Evolutionary conservation across 2,888 invertebrate genomes (phyloP), one percentile per base, ranked within the genome.

Genomic region (Melanchra persicariae): DNA sequence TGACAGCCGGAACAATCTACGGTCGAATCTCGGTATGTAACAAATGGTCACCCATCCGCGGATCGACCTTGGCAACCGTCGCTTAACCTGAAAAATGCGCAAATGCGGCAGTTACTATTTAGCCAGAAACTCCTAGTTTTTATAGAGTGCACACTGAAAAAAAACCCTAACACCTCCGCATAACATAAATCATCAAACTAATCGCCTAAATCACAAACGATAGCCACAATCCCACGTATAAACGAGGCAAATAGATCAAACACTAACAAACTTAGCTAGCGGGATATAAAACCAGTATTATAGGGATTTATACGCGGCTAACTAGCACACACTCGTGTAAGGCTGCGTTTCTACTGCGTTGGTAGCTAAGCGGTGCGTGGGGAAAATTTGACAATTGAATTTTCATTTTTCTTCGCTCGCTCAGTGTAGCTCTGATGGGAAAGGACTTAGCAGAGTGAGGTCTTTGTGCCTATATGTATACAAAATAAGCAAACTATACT

Each of bases 281-380:
- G 61, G 47, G 70, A 84, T 81, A 85, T 82, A 80, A 87, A 89
- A 87, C 85, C 85, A 85, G 84, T 86, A 85, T 85, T 85, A 87
- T 87, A 82, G 74, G 84, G 85, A 88, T 89, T 89, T 88, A 91
- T 90, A 89, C 81, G 81, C 81, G 86, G 87, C 85, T 87, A 87
- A 91, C 89, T 85, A 87, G 83, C 83, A 89, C 87, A 73, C 57
- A 70, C 74, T 59, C 83, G 87, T 86, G 87, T 90, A 91, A 89
- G 67, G 76, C 76, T 66, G 43, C 12, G 67, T 51, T 30, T 37
- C 0, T 9, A 65, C 1, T 26, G n/a, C 6, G 30, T 49, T 1
- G n/a, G 4, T 7, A 45, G 43, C 65, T 57, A 22, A 64, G 49
- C 65, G 74, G 30, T 34, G 37, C 22, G 6, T 1, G 12, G 17